Evolutionary conservation across 53 echinoderm and acorn worm species (phyloP).

Genomic region (Echinarachnius parma): DNA sequence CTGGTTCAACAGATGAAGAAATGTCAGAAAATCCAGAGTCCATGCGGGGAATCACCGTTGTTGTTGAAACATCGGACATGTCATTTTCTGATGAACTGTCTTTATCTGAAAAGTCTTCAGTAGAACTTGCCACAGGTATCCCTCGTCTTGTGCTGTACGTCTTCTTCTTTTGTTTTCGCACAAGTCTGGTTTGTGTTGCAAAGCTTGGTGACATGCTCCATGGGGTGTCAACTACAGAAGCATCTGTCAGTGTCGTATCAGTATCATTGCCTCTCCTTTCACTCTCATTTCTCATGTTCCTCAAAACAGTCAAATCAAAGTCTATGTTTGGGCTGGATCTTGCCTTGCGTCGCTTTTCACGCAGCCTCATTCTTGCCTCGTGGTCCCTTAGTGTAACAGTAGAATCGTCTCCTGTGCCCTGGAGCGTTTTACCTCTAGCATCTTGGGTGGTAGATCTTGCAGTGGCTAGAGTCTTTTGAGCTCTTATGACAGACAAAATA

Average conservation of each 20-base stretch:
- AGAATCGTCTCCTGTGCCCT: conserved; percentile 12
- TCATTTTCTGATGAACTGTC: conserved; percentile 54
- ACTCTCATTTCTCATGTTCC: conserved; percentile 34
- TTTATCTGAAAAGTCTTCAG: conserved; percentile 63
- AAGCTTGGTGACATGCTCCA: conserved; percentile 26
- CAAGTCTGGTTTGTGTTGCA: conserved; percentile 46
- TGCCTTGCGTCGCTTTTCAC: conserved; percentile 33
- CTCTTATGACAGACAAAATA: conserved; percentile 48
- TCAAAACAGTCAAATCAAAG: conserved; percentile 40
- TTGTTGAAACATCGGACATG: conserved; percentile 46
- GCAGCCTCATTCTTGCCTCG: conserved; percentile 13
- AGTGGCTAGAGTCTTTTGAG: conserved; percentile 22
- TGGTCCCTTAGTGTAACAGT: conserved; percentile 7
- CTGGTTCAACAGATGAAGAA: conserved; percentile 62
- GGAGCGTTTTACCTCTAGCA: not conserved
- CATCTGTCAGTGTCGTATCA: conserved; percentile 33
- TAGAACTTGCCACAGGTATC: conserved; percentile 45
- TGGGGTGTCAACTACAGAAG: conserved; percentile 21
- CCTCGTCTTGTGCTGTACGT: conserved; percentile 44
- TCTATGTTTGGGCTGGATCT: conserved; percentile 62
- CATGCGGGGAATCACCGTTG: conserved; percentile 43
- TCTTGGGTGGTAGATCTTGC: not conserved
- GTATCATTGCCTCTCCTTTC: conserved; percentile 23
- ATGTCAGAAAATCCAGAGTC: conserved; percentile 77
- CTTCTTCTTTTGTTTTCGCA: conserved; percentile 60